Evolutionary conservation across 2,797 vertebrate species (phyloP), one percentile per base, ranked within the genome.

Genomic region (Tadarida brasiliensis): DNA sequence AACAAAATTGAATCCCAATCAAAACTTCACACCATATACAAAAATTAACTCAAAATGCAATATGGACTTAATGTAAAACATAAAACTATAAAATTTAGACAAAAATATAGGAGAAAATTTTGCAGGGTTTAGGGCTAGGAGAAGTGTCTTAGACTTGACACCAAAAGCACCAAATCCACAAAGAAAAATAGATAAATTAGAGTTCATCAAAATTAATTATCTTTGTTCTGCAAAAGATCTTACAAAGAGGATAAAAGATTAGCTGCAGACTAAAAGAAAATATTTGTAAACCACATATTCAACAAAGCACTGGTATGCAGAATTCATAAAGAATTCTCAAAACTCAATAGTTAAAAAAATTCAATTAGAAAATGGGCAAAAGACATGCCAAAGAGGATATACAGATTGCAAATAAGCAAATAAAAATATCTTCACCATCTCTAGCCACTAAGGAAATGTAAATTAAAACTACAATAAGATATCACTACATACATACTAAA

Each of bases 391-490:
- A 82, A 88, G 85, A 90, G 49, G 30, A 84, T 84, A 93, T 54
- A 68, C 0, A 28, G 56, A 35, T 57, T 3, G 44, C 54, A 95
- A 87, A 82, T 78, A 87, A 85, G 51, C 51, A 91, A 20, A 88
- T 70, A 20, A 54, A 95, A 91, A 74, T 14, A 74, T 68, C 39
- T 90, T 90, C 47, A 74, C 44, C 65, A 65, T 57, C 59, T 65
- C 63, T 80, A 87, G 35, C 30, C 16, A 67, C 65, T 73, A 87
- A 68, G 73, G 12, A 92, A 87, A 87, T 44, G 8, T 20, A 84
- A 87, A 90, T 84, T 80, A 65, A 92, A 90, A 83, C 35, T 28
- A 73, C 70, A 94, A 87, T 92, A 54, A 89, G 67, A 59, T 78
- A 59, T 35, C 28, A 82, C 19, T 30, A 94, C 10, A 57, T 15